These are phyloP conservation scores for Bujurquina vittata DNA, from an alignment of 2,113 vertebrate genomes.

Conservation along the genomic window DNA sequence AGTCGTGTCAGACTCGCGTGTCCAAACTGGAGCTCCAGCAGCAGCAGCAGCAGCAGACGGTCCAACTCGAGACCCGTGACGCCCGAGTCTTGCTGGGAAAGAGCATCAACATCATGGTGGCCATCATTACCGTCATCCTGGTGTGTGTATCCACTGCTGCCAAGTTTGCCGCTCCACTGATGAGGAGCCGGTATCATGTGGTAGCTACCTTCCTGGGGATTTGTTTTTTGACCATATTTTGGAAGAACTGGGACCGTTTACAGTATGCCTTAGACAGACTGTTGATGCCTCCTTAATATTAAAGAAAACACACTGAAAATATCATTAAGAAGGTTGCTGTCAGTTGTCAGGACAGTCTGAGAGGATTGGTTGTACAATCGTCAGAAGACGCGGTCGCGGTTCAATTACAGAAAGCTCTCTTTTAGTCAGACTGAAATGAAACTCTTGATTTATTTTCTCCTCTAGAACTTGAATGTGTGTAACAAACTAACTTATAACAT, in stretches of 20 bases:
- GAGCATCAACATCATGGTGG: constrained; percentile 96
- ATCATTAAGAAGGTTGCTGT: constrained; percentile 10
- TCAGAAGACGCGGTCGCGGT: constrained; percentile 34
- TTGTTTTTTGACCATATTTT: constrained; percentile 88
- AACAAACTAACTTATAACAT: constrained; percentile 36
- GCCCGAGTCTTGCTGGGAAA: constrained; percentile 92
- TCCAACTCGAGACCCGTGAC: constrained; percentile 91
- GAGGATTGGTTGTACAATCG: constrained; percentile 76
- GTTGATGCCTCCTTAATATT: constrained; percentile 84
- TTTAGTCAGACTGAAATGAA: constrained; percentile 39
- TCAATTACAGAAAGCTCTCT: constrained; percentile 12
- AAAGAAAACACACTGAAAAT: background rate
- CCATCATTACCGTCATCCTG: constrained; percentile 94
- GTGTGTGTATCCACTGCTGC: constrained; percentile 96
- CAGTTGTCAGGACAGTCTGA: constrained; percentile 36
- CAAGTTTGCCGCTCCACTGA: constrained; percentile 91
- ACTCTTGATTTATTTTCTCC: constrained; percentile 32
- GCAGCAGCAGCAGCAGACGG: constrained; percentile 96
- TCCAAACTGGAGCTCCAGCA: constrained; percentile 97
- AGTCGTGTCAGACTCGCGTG: constrained; percentile 94
- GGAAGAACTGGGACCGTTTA: constrained; percentile 94
- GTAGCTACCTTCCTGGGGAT: constrained; percentile 86
- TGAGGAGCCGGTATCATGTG: constrained; percentile 91
- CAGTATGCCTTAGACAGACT: constrained; percentile 87
- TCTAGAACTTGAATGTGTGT: constrained; percentile 57